Evolutionary conservation across 2,888 invertebrate species (phyloP), one percentile per base, ranked within the genome.

Genomic region (Prionchulus punctatus): DNA sequence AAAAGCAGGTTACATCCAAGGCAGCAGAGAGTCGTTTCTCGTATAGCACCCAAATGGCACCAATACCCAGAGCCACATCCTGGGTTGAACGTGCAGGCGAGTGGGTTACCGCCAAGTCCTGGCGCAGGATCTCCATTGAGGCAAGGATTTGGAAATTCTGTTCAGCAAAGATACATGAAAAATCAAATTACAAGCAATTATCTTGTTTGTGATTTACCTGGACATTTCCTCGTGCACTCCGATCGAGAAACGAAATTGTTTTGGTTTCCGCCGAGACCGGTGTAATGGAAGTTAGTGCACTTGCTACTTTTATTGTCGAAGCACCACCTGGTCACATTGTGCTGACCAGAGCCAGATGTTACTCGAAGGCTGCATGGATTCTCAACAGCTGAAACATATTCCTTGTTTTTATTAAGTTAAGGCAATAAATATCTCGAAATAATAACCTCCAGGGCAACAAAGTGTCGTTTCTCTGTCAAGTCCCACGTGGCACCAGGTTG

Each of bases 191-290:
- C n/a, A n/a, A n/a, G n/a, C n/a, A n/a, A n/a, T n/a, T n/a, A n/a
- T n/a, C n/a, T n/a, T n/a, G n/a, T n/a, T 7, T 53, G 21, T n/a
- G n/a, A n/a, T n/a, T 28, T 53, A 62, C 61, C 57, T 57, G 61
- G 59, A 54, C 65, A 65, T n/a, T 56, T 56, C n/a, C 53, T 55
- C 28, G 60, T 58, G 47, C 65, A 65, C 28, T 63, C 63, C n/a
- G 49, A 57, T 45, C 59, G 52, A 2, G 61, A 62, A 56, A 64
- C 48, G 51, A 65, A 65, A 53, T 64, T 65, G 58, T 65, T 65
- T 55, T 62, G 59, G 49, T 65, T 65, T 27, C 65, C 65, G 7
- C 61, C 61, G 7, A 59, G 57, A 4, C 65, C 65, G 1, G 52
- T 54, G 56, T 59, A 65, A 1, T 60, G 55, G 57, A 65, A 64